These are phyloP conservation scores for Morelia viridis DNA, from an alignment of 2,797 vertebrate genomes.

Conservation along the genomic window DNA sequence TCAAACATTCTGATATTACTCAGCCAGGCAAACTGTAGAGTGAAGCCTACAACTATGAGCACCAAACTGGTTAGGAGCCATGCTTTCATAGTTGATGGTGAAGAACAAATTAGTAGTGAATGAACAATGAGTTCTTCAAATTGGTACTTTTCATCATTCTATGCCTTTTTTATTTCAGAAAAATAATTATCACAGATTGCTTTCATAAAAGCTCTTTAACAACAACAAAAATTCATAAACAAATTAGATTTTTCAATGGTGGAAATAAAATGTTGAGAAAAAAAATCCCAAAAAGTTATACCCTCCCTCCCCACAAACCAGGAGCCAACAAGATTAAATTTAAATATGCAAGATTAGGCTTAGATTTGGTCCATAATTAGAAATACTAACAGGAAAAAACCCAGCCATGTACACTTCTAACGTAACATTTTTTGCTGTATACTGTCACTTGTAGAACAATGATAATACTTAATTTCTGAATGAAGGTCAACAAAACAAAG, in stretches of 20 bases:
- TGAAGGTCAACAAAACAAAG: constrained; percentile 5
- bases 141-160: constrained; percentile 60
- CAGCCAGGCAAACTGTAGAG: not conserved
- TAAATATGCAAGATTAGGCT: constrained; percentile 68
- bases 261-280: constrained; percentile 28
- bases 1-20: not conserved
- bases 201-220: constrained; percentile 72
- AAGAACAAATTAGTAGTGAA: not conserved
- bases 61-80: not conserved
- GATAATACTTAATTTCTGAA: not conserved
- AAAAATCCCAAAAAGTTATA: constrained; percentile 16
- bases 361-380: constrained; percentile 62
- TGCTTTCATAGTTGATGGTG: too few species aligned
- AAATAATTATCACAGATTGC: constrained; percentile 71
- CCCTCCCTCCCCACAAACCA: constrained; percentile 9
- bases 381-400: constrained; percentile 35
- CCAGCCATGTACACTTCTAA: constrained; percentile 29
- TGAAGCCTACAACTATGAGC: not conserved
- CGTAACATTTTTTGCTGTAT: constrained; percentile 44
- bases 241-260: constrained; percentile 61
- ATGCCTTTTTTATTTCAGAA: constrained; percentile 78
- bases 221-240: constrained; percentile 70
- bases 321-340: constrained; percentile 56
- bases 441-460: accelerated
- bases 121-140: not conserved